Percentiles rank a stretch among this genome's conserved stretches.
Conservation (phyloP, 2,888 invertebrate species). For the Suillia variegata region DNA sequence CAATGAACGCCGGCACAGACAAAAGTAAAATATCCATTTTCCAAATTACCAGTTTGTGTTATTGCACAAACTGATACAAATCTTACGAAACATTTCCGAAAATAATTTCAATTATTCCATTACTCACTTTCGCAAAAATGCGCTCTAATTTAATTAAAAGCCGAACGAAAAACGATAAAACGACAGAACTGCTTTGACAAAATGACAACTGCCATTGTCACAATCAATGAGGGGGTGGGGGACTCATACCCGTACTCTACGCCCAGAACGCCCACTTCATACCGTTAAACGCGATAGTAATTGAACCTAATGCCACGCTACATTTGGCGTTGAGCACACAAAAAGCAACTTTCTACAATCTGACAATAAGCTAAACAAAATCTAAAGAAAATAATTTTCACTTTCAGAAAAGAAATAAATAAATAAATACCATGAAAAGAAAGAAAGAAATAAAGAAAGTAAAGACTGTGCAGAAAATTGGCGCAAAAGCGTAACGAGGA, state of each 20-base stretch:
- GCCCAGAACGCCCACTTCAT: slow-evolving; percentile 20
- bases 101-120: neutral
- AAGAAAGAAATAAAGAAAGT: too few relatives aligned
- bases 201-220: slow-evolving; percentile 4
- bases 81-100: neutral
- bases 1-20: too few relatives aligned
- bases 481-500: neutral
- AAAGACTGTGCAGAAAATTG: too few relatives aligned
- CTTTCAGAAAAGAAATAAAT: too few relatives aligned
- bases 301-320: slow-evolving; percentile 27
- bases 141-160: slow-evolving; percentile 1
- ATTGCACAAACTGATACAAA: too few relatives aligned
- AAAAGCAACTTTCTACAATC: neutral
- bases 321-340: neutral
- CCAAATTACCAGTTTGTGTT: too few relatives aligned
- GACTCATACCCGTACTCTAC: too few relatives aligned
- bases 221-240: slow-evolving; percentile 26
- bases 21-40: neutral
- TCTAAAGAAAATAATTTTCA: too few relatives aligned
- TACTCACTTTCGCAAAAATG: neutral
- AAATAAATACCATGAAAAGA: too few relatives aligned
- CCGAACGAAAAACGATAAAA: neutral
- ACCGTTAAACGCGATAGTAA: slow-evolving; percentile 25
- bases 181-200: neutral
- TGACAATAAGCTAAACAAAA: too few relatives aligned